These are phyloP conservation scores for Thymelicus sylvestris DNA, from an alignment of 2,888 invertebrate species.

Conservation along the genomic window DNA sequence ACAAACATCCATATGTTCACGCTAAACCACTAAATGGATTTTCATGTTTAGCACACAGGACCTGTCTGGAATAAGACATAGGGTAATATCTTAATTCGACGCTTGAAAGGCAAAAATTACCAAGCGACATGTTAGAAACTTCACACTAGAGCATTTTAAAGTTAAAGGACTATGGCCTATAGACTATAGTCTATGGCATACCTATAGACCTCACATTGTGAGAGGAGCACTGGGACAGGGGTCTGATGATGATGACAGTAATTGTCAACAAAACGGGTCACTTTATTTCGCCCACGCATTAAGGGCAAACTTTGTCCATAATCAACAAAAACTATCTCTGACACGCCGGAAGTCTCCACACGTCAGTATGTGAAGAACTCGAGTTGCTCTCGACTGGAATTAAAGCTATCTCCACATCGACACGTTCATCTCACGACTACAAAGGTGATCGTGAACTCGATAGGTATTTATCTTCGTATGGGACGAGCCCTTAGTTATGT, in stretches of 20 bases:
- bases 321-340: constrained; percentile 28
- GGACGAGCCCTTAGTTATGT: constrained; percentile 22
- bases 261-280: neutral
- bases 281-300: neutral
- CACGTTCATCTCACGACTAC: constrained; percentile 14
- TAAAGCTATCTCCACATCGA: constrained; percentile 27
- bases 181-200: too few relatives aligned
- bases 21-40: too few relatives aligned
- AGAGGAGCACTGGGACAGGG: too few relatives aligned
- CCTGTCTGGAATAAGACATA: too few relatives aligned
- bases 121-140: too few relatives aligned
- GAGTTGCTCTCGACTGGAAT: constrained; percentile 7
- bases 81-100: too few relatives aligned
- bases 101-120: too few relatives aligned
- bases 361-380: constrained; percentile 10
- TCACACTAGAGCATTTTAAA: too few relatives aligned
- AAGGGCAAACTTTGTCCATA: neutral
- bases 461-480: constrained; percentile 6
- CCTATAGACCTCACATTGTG: too few relatives aligned
- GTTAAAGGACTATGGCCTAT: too few relatives aligned
- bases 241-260: neutral
- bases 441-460: constrained; percentile 14
- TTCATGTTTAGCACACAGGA: too few relatives aligned
- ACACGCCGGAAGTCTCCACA: constrained; percentile 8
- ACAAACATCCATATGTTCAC: too few relatives aligned